These are phyloP conservation scores for Phacellophora camtschatica DNA, from an alignment of 30 jellyfish, hydroid and myxozoan species.

Conservation along the genomic window DNA sequence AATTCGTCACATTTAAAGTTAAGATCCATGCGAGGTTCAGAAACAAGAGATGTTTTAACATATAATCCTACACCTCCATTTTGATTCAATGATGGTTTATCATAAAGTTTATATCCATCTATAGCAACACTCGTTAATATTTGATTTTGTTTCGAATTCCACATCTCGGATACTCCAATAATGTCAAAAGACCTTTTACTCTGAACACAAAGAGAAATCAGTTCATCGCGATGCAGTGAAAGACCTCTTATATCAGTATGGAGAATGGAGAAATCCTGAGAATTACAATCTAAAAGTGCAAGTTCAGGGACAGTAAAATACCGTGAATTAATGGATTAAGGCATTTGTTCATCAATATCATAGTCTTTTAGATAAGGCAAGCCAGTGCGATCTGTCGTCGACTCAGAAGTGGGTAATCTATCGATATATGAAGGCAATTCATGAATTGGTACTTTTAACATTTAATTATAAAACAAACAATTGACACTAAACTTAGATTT, in stretches of 20 bases:
- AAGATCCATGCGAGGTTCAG: background rate
- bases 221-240: background rate
- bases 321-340: no score
- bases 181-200: slow-evolving; percentile 12
- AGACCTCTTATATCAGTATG: no score
- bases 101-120: no score
- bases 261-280: background rate
- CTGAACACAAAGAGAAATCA: background rate
- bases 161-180: slow-evolving; percentile 16
- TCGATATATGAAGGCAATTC: no score
- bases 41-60: background rate
- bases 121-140: background rate
- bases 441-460: no score
- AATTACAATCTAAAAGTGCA: background rate
- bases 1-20: background rate
- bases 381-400: no score
- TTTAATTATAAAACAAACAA: no score
- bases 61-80: slow-evolving; percentile 14
- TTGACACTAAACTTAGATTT: no score
- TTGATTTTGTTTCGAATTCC: background rate
- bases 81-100: background rate
- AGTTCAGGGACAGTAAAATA: no score
- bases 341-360: no score
- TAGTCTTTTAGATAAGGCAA: no score
- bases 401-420: no score